A percentile compares a stretch with the other conserved stretches of the same genome.
These are phyloP conservation scores for Rotaria socialis DNA, from an alignment of 2,888 invertebrate genomes.

Conservation along the genomic window DNA sequence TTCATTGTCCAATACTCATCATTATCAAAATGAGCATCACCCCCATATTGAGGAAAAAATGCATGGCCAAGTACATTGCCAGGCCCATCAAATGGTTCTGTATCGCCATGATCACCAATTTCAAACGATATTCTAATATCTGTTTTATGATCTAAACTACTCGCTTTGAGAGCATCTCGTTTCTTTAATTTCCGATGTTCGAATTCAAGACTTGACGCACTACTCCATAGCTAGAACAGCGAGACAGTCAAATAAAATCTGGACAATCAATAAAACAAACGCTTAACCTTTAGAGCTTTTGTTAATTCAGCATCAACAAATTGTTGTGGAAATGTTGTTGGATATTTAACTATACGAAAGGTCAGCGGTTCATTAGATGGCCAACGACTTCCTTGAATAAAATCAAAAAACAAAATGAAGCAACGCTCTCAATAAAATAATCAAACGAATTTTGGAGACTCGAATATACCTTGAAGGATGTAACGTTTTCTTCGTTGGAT, in stretches of 20 bases:
- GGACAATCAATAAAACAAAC: not conserved
- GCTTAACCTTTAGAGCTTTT: not conserved
- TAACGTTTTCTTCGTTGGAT: conserved; percentile 29
- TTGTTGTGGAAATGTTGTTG: conserved; percentile 12
- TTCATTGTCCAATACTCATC: conserved; percentile 28
- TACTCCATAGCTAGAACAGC: not conserved
- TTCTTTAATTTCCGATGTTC: conserved; percentile 21
- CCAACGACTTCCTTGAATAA: conserved; percentile 15
- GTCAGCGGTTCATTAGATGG: not conserved
- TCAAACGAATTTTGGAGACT: too few species aligned
- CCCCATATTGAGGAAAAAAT: conserved; percentile 34
- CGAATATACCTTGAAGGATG: not conserved
- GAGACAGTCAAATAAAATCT: too few species aligned
- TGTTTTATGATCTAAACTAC: not conserved
- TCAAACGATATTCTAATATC: conserved; percentile 28
- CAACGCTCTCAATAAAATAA: too few species aligned
- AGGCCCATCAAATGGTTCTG: conserved; percentile 29
- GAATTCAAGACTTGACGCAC: conserved; percentile 4
- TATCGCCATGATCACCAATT: conserved; percentile 36
- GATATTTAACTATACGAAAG: conserved; percentile 30
- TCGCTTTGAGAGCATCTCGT: not conserved
- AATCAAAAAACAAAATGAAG: not conserved
- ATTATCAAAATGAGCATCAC: conserved; percentile 34
- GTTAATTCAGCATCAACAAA: conserved; percentile 34
- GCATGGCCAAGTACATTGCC: conserved; percentile 27